Evolutionary conservation across 2,797 vertebrate genomes (phyloP), one percentile per base, ranked within the genome.

Genomic region (Florisuga fusca): DNA sequence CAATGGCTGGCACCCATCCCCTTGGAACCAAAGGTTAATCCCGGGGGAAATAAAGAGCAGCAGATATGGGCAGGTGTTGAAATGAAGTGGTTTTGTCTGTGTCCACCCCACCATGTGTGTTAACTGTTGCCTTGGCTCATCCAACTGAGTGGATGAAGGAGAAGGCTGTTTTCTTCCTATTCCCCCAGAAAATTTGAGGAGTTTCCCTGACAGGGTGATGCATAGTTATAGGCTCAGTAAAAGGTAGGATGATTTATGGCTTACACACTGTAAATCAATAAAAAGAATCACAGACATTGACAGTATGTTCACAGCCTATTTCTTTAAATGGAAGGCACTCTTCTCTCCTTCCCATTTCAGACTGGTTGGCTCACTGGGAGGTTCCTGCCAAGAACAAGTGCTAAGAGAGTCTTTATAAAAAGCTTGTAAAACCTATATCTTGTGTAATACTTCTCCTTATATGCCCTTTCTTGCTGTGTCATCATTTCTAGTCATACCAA

Each of bases 191-290:
- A 93, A 91, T 83, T 8, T 88, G 92, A 95, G 89, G 82, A 92
- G 73, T 83, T 91, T 78, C 73, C 71, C 69, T 92, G 94, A 88
- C 93, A 95, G 48, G 58, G 79, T 95, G 94, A 95, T 97, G 90
- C 94, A 95, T 96, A 96, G 93, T 93, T 91, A 95, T 54, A 78
- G 87, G 69, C 87, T 89, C 66, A 81, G 84, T 94, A 95, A 97
- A 97, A 88, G 84, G 85, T 91, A 55, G 73, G 96, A 89, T 96
- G 95, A 97, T 94, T 95, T 96, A 97, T 64, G 84, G 84, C 74
- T 95, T 94, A 25, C 88, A 89, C 55, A 66, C 92, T 94, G 89
- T 96, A 96, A 95, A 97, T 97, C 97, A 95, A 96, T 97, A 95
- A 94, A 97, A 95, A 94, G 89, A 95, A 88, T 80, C 91, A 83